Evolutionary conservation across 2,797 vertebrate species (phyloP), one percentile per base, ranked within the genome.

Genomic region (Enteromius argenteus): DNA sequence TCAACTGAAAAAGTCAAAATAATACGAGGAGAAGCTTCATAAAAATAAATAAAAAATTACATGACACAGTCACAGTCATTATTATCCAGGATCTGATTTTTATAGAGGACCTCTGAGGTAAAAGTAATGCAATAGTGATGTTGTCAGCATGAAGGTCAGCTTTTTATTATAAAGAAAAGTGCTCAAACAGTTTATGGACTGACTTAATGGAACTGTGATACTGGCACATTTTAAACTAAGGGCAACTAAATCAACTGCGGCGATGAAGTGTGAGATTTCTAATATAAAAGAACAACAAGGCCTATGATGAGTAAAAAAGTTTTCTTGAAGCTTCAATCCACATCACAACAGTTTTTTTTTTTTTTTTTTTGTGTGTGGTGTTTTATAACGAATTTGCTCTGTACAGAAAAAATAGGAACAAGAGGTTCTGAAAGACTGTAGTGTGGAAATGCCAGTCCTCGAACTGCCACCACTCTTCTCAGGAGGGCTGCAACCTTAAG

Each of bases 401-500:
- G 60, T 81, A 81, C n/a, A 78, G 87, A 4, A 4, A 35, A 4
- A 35, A 35, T 35, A 35, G 35, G 85, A 85, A 90, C 87, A 89
- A 64, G 84, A 91, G 80, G 84, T 90, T 89, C 85, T 90, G 84
- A 81, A 78, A 76, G 80, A 85, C 84, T 71, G 62, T 66, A 75
- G 44, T 32, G 66, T 53, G 74, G 81, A 83, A 37, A 77, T 86
- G 89, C 91, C 91, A 90, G 35, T 73, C 39, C 79, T 37, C 93
- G 87, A 93, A 83, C 53, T 19, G 14, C 1, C 23, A 88, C 91
- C 93, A 92, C 87, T 88, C 90, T 83, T 88, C 88, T 88, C 88
- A 81, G 90, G 86, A 86, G 86, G 86, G 89, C 88, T 89, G 89
- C 89, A 89, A 93, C 90, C 89, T 91, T 53, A 42, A 86, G 87